Conservation (phyloP, 2,888 invertebrate species). For the Coleophora flavipennella region DNA sequence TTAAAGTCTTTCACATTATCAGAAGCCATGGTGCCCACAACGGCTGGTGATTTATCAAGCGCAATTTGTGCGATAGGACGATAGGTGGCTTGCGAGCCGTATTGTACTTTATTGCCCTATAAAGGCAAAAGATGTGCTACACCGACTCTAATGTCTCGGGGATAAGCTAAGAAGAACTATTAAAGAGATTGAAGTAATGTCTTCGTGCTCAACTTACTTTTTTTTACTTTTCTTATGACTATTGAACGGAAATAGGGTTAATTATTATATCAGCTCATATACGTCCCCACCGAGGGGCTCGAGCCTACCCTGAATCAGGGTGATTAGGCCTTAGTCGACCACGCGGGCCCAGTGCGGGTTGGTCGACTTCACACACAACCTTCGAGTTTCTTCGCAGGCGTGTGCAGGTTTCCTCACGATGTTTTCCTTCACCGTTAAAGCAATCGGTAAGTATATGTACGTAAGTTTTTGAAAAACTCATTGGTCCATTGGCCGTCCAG, state of each 20-base stretch:
- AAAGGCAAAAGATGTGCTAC: slow-evolving; percentile 13
- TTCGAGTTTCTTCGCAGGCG: no score
- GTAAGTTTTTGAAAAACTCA: no score
- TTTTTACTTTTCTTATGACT: neutral
- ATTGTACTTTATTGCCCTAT: slow-evolving; percentile 57
- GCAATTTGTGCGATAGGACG: slow-evolving; percentile 67
- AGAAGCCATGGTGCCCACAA: slow-evolving; percentile 21
- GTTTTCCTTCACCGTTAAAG: no score
- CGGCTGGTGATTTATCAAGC: slow-evolving; percentile 55
- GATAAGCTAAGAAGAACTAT: neutral
- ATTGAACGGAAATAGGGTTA: neutral
- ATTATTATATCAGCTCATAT: no score
- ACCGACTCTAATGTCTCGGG: neutral
- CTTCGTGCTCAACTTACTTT: neutral
- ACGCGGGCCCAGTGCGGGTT: no score
- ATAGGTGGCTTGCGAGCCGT: slow-evolving; percentile 41
- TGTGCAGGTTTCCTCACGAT: no score
- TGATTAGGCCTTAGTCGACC: no score
- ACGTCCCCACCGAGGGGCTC: no score
- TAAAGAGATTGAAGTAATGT: neutral
- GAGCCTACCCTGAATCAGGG: no score
- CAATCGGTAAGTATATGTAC: no score
- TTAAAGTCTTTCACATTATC: neutral
- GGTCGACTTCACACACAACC: no score
- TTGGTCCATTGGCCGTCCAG: no score